Evolutionary conservation across 2,113 vertebrate species (phyloP).

Genomic region (Barbus barbus): DNA sequence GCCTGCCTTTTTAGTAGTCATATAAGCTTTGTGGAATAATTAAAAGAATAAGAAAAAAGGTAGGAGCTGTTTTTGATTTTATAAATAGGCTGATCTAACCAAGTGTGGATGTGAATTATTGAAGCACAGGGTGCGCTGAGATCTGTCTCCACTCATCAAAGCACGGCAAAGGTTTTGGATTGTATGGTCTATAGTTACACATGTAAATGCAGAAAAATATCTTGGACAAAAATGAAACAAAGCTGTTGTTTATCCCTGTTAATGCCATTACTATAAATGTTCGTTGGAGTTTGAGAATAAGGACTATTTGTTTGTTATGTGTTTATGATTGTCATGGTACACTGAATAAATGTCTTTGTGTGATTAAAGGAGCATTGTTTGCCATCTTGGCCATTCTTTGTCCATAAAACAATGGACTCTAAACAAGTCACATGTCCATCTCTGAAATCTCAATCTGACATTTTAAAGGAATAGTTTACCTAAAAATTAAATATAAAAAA

Average conservation of each 20-base stretch:
- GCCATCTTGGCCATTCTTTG: conserved; percentile 59
- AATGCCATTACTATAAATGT: conserved; percentile 44
- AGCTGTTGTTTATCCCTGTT: conserved; percentile 51
- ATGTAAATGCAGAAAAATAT: conserved; percentile 11
- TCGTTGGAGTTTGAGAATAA: conserved; percentile 63
- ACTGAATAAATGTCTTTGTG: conserved; percentile 59
- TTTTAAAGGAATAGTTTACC: background rate
- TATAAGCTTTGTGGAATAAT: background rate
- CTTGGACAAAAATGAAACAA: background rate
- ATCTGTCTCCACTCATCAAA: conserved; percentile 28
- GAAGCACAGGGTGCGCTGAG: conserved; percentile 50
- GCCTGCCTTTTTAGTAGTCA: too few species aligned
- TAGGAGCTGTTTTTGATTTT: background rate
- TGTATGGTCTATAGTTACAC: conserved; percentile 40
- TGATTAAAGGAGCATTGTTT: conserved; percentile 64
- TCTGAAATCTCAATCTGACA: conserved; percentile 28
- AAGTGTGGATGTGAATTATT: conserved; percentile 50
- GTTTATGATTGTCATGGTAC: conserved; percentile 57
- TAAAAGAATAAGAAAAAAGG: background rate
- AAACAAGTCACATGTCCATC: conserved; percentile 45
- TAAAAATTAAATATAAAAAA: background rate
- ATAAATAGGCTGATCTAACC: too few species aligned
- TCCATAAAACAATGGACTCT: conserved; percentile 60
- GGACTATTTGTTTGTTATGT: conserved; percentile 62
- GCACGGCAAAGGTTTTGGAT: conserved; percentile 38